Evolutionary conservation across 2,888 invertebrate species (phyloP).

Genomic region (Helleia helle): DNA sequence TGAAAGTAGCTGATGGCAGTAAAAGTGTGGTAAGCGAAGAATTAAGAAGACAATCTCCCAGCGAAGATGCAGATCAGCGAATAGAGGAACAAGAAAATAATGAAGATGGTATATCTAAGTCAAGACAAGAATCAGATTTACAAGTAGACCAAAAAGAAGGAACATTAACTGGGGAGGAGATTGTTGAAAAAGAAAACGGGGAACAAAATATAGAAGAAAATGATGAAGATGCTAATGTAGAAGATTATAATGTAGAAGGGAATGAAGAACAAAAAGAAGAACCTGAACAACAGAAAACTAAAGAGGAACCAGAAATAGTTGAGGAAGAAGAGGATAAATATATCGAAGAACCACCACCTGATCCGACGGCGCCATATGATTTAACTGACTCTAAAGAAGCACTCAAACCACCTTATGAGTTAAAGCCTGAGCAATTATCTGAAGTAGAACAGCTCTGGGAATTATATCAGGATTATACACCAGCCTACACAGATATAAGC

Average conservation of each 20-base stretch:
- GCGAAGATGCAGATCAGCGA: too few relatives aligned
- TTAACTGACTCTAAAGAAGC: conserved; percentile 53
- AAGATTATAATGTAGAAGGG: conserved; percentile 24
- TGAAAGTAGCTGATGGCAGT: too few relatives aligned
- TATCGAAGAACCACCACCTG: conserved; percentile 48
- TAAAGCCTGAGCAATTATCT: conserved; percentile 51
- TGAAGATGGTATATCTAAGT: too few relatives aligned
- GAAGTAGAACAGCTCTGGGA: conserved; percentile 61
- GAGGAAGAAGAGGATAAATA: conserved; percentile 36
- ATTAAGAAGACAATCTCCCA: too few relatives aligned
- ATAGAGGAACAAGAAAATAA: too few relatives aligned
- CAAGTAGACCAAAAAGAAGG: conserved; percentile 14
- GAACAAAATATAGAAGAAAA: conserved; percentile 19
- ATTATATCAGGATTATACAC: conserved; percentile 51
- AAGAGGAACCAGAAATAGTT: conserved; percentile 25
- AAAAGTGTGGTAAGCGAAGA: too few relatives aligned
- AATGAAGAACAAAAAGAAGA: conserved; percentile 20
- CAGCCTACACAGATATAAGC: conserved; percentile 52
- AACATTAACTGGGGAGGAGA: conserved; percentile 13
- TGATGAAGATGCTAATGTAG: conserved; percentile 16
- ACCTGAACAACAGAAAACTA: conserved; percentile 22
- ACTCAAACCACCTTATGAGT: conserved; percentile 41
- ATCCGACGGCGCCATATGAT: conserved; percentile 54
- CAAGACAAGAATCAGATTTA: too few relatives aligned
- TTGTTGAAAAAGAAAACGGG: conserved; percentile 14